Base-by-base conservation (phyloP, 2,888 invertebrate genomes). In the Keiferia lycopersicella region DNA sequence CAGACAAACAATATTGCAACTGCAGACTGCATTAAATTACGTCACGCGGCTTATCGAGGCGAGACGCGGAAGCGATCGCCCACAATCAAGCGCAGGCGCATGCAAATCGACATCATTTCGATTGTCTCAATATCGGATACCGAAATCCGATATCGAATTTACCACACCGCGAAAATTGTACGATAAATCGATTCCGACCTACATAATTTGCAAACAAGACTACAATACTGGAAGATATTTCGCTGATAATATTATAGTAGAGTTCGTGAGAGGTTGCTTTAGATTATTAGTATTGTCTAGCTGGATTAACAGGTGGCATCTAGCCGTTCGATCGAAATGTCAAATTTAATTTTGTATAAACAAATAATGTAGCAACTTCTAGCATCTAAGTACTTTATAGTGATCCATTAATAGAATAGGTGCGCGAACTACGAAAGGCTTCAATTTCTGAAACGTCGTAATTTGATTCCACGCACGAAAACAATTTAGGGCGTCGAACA, bases 1-100 rank as follows among this genome's bases (percentile, higher is more conserved):
- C 20, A 58, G 18, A 38, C 3, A 20, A 18, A 39, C 12, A 64
- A 66, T 63, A n/a, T 59, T 58, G 63, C 16, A 18, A 30, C 65
- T 64, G 61, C 39, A 59, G 67, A 67, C 66, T 70, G 69, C 66
- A 70, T 65, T 66, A 68, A 67, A 68, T 79, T 77, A 66, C 73
- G 71, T 75, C 73, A 73, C 69, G 67, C 73, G 73, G 70, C 68
- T 66, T 63, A 66, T 65, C 64, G 66, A 66, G 67, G 67, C 69
- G 73, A 77, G 70, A 83, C 73, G 73, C 82, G 84, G 83, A 85
- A 83, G 78, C 76, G 67, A 71, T 66, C 45, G 10, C 66, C 41
- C 41, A n/a, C 45, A 45, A 34, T 30, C 30, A 10, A 8, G 34
- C 45, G n/a, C 66, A 64, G 71, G 72, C 72, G 66, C 69, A 77